phyloP scores from a whole-genome alignment of 2,888 invertebrate species.

The Podotricha telesiphe region DNA sequence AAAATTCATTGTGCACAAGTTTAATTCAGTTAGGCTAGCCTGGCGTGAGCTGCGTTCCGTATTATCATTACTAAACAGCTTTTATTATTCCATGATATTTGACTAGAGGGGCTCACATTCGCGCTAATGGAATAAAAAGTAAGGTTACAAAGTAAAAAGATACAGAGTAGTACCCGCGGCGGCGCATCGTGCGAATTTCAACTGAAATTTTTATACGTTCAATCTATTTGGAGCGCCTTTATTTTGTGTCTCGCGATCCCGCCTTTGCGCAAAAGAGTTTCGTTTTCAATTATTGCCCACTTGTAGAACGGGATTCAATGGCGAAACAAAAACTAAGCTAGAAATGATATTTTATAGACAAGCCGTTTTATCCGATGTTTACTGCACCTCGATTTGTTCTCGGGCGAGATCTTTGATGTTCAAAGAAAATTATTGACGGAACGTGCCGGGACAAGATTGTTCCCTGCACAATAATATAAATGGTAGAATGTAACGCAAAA shows the following conservation, averaged over 20 bases:
- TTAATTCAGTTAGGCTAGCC: constrained; percentile 75
- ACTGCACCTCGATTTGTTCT: constrained; percentile 78
- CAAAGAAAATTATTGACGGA: constrained; percentile 80
- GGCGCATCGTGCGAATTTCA: constrained; percentile 79
- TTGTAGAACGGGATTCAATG: constrained; percentile 80
- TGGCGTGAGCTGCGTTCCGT: constrained; percentile 70
- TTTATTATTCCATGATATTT: constrained; percentile 83
- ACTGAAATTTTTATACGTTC: constrained; percentile 84
- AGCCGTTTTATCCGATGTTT: constrained; percentile 79
- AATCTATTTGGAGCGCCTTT: constrained; percentile 82
- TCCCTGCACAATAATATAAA: constrained; percentile 55
- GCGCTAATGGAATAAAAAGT: constrained; percentile 84
- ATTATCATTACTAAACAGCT: constrained; percentile 82
- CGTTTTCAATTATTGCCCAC: constrained; percentile 84
- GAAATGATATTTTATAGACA: constrained; percentile 82
- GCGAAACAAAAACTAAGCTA: constrained; percentile 77
- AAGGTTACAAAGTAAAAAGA: constrained; percentile 83
- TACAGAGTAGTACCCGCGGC: constrained; percentile 79
- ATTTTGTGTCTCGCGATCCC: constrained; percentile 79
- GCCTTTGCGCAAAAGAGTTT: constrained; percentile 78
- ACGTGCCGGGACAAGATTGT: constrained; percentile 74
- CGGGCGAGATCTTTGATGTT: constrained; percentile 76
- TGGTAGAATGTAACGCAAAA: constrained; percentile 57
- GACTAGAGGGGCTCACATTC: constrained; percentile 80
- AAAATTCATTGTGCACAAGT: constrained; percentile 67